Base-by-base conservation (phyloP, 2,888 invertebrate genomes). In the Uropetala carovei region DNA sequence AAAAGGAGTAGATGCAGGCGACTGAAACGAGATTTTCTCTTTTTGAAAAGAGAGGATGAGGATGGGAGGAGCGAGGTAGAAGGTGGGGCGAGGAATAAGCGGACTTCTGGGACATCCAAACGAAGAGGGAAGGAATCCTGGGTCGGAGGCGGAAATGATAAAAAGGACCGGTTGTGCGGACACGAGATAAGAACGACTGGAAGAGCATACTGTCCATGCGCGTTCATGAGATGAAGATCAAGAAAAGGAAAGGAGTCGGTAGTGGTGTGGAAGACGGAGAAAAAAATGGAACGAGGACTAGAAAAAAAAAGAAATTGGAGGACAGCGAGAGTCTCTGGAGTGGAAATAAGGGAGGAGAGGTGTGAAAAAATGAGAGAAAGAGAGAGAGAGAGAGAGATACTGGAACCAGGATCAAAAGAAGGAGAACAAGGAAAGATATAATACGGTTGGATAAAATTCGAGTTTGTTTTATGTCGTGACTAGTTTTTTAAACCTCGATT, bases 1-100 rank as follows among this genome's bases (percentile, higher is more conserved):
- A 75, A 75, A 75, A 27, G 68, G 27, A 75, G 7, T 13, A 27
- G 22, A 75, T 75, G 5, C 22, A 75, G 27, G 75, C 27, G 75
- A 75, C 75, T 75, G 75, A 75, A 75, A 75, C 27, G 75, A 75
- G 75, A 75, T 75, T 75, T 68, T 22, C 68, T 22, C 68, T 68
- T 68, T 75, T 27, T 2, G 75, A 10, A 27, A 27, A 22, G 27
- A 75, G 27, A 75, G 75, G 22, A 22, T 75, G 43, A 43, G 43
- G 43, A 43, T 1, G 5, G 5, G 43, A 43, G 43, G 43, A 43
- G 5, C 43, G 43, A 43, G 43, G 43, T 5, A 27, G 75, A 75
- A 75, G 27, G 22, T 7, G 75, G 22, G 75, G 64, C 14, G 64
- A 14, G 64, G 75, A 75, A 75, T 22, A 75, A 27, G 8, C 22